Percentiles rank a stretch among this genome's conserved stretches.
These are phyloP conservation scores for Chelidonichthys spinosus DNA, from an alignment of 2,797 vertebrate species.

Conservation along the genomic window DNA sequence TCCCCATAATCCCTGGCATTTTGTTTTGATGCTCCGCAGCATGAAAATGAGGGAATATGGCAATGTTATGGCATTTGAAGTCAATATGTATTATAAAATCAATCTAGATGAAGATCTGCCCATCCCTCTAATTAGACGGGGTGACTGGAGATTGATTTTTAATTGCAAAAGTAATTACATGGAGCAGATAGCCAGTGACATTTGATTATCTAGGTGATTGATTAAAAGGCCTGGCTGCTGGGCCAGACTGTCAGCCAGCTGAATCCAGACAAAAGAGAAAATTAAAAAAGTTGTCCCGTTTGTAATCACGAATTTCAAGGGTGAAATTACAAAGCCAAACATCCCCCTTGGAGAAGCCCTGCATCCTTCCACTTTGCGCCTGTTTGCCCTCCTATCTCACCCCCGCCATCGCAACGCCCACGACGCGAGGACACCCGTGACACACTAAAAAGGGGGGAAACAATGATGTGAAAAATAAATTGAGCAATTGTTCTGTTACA, in stretches of 20 bases:
- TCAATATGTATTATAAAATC: constrained; percentile 99
- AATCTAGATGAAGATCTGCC: constrained; percentile 99
- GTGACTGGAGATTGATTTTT: constrained; percentile 99
- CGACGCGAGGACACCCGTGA: constrained; percentile 60
- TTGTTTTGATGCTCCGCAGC: constrained; percentile 83
- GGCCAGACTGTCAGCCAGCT: constrained; percentile 95
- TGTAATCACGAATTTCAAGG: constrained; percentile 99
- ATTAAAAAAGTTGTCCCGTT: constrained; percentile 99
- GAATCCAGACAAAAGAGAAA: constrained; percentile 99
- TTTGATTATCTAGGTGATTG: constrained; percentile 99
- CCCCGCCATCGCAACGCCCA: constrained; percentile 64
- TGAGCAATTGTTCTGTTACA: constrained; percentile 80
- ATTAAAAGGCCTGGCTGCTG: constrained; percentile 98
- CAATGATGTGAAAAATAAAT: constrained; percentile 85
- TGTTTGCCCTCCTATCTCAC: constrained; percentile 80
- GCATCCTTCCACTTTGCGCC: constrained; percentile 75
- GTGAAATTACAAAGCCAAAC: constrained; percentile 98
- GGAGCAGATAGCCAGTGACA: constrained; percentile 99
- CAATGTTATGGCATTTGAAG: constrained; percentile 99
- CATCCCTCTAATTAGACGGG: constrained; percentile 99
- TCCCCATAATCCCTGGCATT: constrained; percentile 68
- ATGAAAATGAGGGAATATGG: constrained; percentile 98
- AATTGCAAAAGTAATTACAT: constrained; percentile 99
- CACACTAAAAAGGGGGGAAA: constrained; percentile 68
- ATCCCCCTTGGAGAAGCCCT: constrained; percentile 84